Percentiles rank a stretch among this genome's conserved stretches.
Conservation (phyloP, 2,888 invertebrate species). For the Idaea aversata region DNA sequence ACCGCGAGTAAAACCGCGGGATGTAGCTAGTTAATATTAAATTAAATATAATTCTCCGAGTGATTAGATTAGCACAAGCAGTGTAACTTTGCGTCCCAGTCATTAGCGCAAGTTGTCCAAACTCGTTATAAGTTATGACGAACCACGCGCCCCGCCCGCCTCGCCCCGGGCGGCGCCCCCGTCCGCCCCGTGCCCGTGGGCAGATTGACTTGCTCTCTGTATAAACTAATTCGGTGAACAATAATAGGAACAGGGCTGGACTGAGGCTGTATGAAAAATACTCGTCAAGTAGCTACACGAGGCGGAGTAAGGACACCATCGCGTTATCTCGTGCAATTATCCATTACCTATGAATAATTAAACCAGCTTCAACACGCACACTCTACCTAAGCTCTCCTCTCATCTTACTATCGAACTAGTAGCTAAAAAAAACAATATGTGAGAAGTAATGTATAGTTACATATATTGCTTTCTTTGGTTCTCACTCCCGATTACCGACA, state of each 20-base stretch:
- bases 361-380: no score
- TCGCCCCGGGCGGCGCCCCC: not conserved
- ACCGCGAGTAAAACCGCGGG: not conserved
- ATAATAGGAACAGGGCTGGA: constrained; percentile 24
- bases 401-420: no score
- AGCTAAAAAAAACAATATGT: no score
- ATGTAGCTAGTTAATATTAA: not conserved
- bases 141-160: constrained; percentile 25
- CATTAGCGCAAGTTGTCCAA: constrained; percentile 72
- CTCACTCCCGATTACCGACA: no score
- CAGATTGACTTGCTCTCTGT: constrained; percentile 48
- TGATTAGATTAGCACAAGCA: not conserved
- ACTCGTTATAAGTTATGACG: constrained; percentile 65
- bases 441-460: no score
- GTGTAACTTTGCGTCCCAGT: constrained; percentile 37
- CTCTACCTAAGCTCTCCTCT: no score
- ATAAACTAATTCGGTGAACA: constrained; percentile 46
- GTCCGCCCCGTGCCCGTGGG: constrained; percentile 9
- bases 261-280: constrained; percentile 6
- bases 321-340: no score
- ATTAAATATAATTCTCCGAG: not conserved
- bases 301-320: no score
- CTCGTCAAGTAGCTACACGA: constrained; percentile 10
- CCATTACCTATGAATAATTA: no score
- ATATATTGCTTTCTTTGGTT: no score